These are phyloP conservation scores for Notothenia coriiceps DNA, from an alignment of 2,113 vertebrate species.

Conservation along the genomic window DNA sequence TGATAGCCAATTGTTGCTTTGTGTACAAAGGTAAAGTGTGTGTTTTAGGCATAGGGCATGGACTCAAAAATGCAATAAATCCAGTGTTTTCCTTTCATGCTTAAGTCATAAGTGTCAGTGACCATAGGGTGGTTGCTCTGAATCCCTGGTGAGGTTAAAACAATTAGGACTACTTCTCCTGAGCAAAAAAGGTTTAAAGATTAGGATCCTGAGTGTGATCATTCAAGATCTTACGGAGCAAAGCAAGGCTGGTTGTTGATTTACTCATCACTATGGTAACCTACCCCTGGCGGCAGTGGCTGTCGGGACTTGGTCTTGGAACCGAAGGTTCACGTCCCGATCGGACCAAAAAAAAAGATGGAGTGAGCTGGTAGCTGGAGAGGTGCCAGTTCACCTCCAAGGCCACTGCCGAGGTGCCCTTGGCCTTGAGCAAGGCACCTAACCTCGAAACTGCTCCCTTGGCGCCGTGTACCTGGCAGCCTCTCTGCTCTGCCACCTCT, in stretches of 20 bases:
- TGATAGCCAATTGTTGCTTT: background rate
- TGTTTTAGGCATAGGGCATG: background rate
- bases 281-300: background rate
- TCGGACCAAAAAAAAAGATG: no score
- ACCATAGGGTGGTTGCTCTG: background rate
- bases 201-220: background rate
- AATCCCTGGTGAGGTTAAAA: background rate
- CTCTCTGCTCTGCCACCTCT: no score
- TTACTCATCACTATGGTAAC: conserved; percentile 76
- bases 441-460: no score
- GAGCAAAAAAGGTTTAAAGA: conserved; percentile 16
- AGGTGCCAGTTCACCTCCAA: no score
- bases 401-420: no score
- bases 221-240: conserved; percentile 16
- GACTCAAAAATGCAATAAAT: background rate
- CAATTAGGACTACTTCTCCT: background rate
- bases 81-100: background rate
- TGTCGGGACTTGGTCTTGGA: no score
- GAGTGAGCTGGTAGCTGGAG: no score
- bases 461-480: no score
- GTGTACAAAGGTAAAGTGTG: background rate
- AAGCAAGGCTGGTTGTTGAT: conserved; percentile 65
- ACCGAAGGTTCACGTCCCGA: no score
- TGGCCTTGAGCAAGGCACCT: no score
- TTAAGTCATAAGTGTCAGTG: background rate